Evolutionary conservation across 2,113 vertebrate genomes (phyloP).

Genomic region (Marmota flaviventris): DNA sequence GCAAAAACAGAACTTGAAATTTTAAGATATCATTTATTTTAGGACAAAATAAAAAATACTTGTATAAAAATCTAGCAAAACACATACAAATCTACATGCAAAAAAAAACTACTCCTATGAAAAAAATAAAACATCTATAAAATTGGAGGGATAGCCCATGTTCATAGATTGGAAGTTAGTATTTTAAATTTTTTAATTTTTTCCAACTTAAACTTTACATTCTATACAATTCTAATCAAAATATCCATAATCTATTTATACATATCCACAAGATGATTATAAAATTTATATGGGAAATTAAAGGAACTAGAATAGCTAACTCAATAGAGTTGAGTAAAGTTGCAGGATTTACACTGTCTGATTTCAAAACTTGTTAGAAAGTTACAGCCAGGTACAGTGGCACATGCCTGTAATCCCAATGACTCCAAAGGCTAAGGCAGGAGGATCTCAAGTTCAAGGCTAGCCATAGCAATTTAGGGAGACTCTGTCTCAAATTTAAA

Average conservation of each 20-base stretch:
- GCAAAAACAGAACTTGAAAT: background rate
- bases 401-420: too few relatives aligned
- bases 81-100: background rate
- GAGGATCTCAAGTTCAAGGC: too few relatives aligned
- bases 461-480: too few relatives aligned
- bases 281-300: background rate
- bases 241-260: background rate
- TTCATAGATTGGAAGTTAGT: background rate
- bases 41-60: background rate
- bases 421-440: too few relatives aligned
- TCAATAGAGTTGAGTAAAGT: background rate
- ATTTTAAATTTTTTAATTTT: background rate
- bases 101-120: background rate
- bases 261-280: background rate
- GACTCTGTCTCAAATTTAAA: too few relatives aligned
- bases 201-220: background rate
- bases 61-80: background rate
- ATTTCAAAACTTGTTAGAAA: conserved; percentile 19
- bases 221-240: background rate
- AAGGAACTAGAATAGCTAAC: background rate
- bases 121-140: background rate
- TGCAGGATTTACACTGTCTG: background rate
- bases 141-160: too few relatives aligned
- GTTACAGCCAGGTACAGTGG: background rate
- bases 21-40: background rate